These are phyloP conservation scores for Sinella curviseta DNA, from an alignment of 1,140 invertebrate genomes.

Conservation along the genomic window DNA sequence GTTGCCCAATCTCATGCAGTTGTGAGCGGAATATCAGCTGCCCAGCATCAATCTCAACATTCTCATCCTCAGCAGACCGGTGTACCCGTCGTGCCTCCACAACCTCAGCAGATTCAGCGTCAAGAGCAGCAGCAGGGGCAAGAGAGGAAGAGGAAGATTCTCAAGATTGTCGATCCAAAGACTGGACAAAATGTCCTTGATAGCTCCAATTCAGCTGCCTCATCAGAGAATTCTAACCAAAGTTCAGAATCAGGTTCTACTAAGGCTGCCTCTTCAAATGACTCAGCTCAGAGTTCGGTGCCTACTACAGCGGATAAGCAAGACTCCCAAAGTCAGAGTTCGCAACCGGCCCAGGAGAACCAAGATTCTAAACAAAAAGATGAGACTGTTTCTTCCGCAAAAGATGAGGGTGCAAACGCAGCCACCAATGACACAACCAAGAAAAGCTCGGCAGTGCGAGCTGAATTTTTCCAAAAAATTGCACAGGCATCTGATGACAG, in stretches of 20 bases:
- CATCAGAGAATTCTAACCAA: conserved; percentile 11
- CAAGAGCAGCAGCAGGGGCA: background rate
- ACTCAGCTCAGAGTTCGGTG: background rate
- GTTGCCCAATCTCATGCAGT: background rate
- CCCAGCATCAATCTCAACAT: conserved; percentile 17
- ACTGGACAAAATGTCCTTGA: conserved; percentile 31
- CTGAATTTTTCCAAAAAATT: conserved; percentile 46
- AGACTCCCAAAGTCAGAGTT: background rate
- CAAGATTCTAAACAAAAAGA: conserved; percentile 19
- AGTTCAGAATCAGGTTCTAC: conserved; percentile 16
- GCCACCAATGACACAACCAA: background rate
- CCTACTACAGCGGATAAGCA: background rate
- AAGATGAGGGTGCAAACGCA: background rate
- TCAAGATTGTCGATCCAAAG: conserved; percentile 37
- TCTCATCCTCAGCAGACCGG: background rate
- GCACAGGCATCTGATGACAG: conserved; percentile 40
- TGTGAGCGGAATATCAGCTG: background rate
- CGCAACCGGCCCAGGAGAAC: background rate
- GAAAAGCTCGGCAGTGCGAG: background rate
- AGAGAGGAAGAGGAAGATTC: conserved; percentile 29
- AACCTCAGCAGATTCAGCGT: background rate
- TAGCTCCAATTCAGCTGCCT: background rate
- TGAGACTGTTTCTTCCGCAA: background rate
- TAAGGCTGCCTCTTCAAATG: conserved; percentile 5
- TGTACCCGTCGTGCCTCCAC: conserved; percentile 5